Evolutionary conservation across 2,113 vertebrate genomes (phyloP).

Genomic region (Engystomops pustulosus): DNA sequence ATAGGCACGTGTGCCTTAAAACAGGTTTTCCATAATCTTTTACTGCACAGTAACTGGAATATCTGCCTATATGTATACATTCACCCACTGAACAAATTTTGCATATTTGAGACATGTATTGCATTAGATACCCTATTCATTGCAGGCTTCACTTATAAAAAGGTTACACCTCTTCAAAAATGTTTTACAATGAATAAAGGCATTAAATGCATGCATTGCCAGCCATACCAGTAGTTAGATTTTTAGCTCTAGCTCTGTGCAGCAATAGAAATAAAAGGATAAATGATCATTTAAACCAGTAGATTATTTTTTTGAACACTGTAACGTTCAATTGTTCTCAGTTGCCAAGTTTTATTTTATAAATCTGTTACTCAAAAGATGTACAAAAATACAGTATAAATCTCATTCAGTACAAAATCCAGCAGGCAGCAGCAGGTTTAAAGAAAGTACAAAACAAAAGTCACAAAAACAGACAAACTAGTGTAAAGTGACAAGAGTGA

Average conservation of each 20-base stretch:
- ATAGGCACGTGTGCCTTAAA: not conserved
- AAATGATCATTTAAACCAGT: not conserved
- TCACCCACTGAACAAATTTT: not conserved
- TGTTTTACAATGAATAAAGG: too few relatives aligned
- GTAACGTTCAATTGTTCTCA: not conserved
- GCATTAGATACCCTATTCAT: too few relatives aligned
- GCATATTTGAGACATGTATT: not conserved
- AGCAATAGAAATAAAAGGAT: not conserved
- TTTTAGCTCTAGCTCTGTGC: too few relatives aligned
- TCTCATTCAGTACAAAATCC: constrained; percentile 70
- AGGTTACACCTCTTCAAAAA: too few relatives aligned
- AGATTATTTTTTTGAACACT: not conserved
- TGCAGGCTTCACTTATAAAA: too few relatives aligned
- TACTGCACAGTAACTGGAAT: not conserved
- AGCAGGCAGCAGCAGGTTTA: constrained; percentile 73
- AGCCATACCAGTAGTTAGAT: too few relatives aligned
- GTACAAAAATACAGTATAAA: constrained; percentile 82
- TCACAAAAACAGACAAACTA: constrained; percentile 64
- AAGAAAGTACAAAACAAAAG: constrained; percentile 66
- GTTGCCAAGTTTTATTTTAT: not conserved
- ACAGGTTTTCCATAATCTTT: not conserved
- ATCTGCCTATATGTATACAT: not conserved
- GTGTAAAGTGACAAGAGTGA: constrained; percentile 72
- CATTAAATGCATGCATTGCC: too few relatives aligned
- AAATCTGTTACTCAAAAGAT: constrained; percentile 66